Base-by-base conservation (phyloP, 2,113 vertebrate genomes). In the Lathamus discolor region DNA sequence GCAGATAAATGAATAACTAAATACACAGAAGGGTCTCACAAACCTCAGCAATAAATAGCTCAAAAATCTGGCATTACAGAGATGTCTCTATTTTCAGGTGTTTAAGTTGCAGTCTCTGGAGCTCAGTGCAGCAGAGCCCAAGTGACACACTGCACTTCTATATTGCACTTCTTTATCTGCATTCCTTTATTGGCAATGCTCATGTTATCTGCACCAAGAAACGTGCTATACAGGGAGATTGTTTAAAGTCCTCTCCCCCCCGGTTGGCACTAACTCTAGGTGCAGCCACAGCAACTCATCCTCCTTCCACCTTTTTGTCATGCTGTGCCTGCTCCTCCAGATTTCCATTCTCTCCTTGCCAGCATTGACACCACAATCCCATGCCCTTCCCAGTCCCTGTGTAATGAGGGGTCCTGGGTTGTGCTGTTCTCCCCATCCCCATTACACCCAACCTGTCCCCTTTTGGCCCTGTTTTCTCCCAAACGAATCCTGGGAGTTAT, bases 61-160 rank as follows among this genome's bases (percentile, higher is more conserved):
- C 44, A 41, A 54, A 68, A 70, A 54, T 46, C 51, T 57, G 37
- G 23, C 70, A 9, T 41, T 83, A 22, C 10, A 29, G 51, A n/a
- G 23, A 9, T 24, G 16, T 13, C 35, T 57, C 41, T 35, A 0
- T 54, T 66, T 61, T 31, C 37, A 29, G 28, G 15, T 31, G 10
- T 68, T 80, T 24, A 39, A 44, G 41, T 22, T 5, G 1, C 5
- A 4, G 52, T 3, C 69, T 81, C 18, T 23, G 43, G 37, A 77
- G 19, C 19, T 69, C 8, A 1, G 10, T 12, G n/a, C 23, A 35
- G 49, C 41, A 78, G 46, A 74, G 13, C 24, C n/a, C 0, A 0
- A n/a, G 46, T 41, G 51, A 23, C 37, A 72, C 1, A 39, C 11
- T 39, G 39, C 39, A 39, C 39, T 39, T 39, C 39, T 39, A 39